Conservation (phyloP, 1,140 invertebrate species). For the Steinernema khuongi region DNA sequence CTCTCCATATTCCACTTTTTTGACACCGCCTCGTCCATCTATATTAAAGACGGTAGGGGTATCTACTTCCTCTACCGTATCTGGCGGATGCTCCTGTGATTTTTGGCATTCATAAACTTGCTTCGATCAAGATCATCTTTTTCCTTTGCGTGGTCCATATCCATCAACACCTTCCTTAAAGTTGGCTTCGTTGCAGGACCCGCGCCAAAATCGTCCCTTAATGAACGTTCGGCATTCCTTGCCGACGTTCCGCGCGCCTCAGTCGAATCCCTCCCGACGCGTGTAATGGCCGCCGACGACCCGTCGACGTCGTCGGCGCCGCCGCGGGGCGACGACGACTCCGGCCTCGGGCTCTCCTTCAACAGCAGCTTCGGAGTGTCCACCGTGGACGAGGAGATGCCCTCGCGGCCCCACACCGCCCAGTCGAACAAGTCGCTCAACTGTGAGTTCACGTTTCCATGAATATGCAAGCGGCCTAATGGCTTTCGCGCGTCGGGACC, state of each 20-base stretch:
- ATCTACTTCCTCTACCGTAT: too few relatives aligned
- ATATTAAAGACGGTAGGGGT: too few relatives aligned
- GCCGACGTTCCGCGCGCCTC: background rate
- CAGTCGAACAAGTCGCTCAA: constrained; percentile 4
- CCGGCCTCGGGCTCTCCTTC: constrained; percentile 2
- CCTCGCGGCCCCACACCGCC: background rate
- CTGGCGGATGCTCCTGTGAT: background rate
- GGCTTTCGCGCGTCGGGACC: background rate
- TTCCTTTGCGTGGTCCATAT: too few relatives aligned
- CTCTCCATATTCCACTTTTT: too few relatives aligned
- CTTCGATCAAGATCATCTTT: too few relatives aligned
- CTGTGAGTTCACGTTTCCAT: background rate
- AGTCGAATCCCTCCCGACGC: background rate
- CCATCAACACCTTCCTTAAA: too few relatives aligned
- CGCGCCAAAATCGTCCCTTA: background rate
- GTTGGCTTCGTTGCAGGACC: background rate
- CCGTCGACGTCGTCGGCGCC: background rate
- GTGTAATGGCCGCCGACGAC: constrained; percentile 7
- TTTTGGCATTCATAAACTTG: background rate
- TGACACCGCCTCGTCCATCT: too few relatives aligned
- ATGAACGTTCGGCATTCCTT: background rate
- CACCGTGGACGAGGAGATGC: background rate
- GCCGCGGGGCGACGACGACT: background rate
- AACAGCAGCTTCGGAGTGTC: background rate
- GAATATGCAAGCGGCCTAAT: constrained; percentile 5